Conservation (phyloP, 1,140 invertebrate genomes). For the Patella vulgata region DNA sequence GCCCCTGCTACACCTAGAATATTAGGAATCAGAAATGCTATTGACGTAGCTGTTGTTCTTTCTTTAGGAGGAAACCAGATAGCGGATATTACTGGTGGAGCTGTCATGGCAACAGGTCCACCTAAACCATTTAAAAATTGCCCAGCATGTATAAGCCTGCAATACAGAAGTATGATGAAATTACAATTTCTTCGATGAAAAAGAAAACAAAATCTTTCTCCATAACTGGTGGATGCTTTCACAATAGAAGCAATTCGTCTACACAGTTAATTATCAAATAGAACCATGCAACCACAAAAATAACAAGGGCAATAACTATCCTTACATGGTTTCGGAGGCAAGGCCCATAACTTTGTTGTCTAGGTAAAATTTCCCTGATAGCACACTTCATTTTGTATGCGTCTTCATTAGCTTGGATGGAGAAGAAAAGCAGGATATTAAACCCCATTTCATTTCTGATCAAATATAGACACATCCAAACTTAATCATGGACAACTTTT, state of each 20-base stretch:
- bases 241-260: too few relatives aligned
- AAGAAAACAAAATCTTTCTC: background rate
- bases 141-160: slow-evolving; percentile 38
- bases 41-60: slow-evolving; percentile 53
- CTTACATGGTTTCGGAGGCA: too few relatives aligned
- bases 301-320: too few relatives aligned
- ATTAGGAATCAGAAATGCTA: slow-evolving; percentile 13
- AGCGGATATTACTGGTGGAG: slow-evolving; percentile 51
- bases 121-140: slow-evolving; percentile 57
- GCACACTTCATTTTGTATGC: too few relatives aligned
- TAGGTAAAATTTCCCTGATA: too few relatives aligned
- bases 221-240: too few relatives aligned
- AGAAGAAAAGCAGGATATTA: too few relatives aligned
- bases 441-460: background rate
- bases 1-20: slow-evolving; percentile 27
- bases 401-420: too few relatives aligned
- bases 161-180: background rate
- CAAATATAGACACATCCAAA: background rate
- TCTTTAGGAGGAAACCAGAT: slow-evolving; percentile 60
- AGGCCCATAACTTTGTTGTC: too few relatives aligned
- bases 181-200: background rate
- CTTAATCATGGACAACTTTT: background rate
- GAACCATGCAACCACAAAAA: too few relatives aligned
- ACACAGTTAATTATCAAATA: too few relatives aligned
- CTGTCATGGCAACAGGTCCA: slow-evolving; percentile 49